Base-by-base conservation (phyloP, 2,797 vertebrate species). In the Acipenser ruthenus region DNA sequence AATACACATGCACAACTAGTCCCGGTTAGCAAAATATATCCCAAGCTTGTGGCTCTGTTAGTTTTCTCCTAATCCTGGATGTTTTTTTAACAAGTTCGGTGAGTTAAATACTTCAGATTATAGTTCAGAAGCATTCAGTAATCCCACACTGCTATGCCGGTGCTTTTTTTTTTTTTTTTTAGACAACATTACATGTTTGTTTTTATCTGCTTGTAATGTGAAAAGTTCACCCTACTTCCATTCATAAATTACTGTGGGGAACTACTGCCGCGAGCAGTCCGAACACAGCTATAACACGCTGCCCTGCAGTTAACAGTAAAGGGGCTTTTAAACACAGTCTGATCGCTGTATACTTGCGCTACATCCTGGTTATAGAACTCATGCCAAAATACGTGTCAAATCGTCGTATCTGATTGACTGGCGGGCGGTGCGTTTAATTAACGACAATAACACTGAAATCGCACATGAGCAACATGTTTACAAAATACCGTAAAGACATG, bases 381-480 rank as follows among this genome's bases (percentile, higher is more conserved):
- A 3, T 23, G 9, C 23, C 47, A 50, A 37, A 4, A 65, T 52
- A 53, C 9, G 50, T 15, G 50, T 52, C 69, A 65, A 71, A 59
- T 74, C 49, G 64, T 55, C 49, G 10, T 11, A 8, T 37, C 37
- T 23, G n/a, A 13, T 13, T 52, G 6, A 23, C 50, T 11, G 13
- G 7, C 23, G 10, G 8, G 12, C 23, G 37, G 7, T 6, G 8
- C 23, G 15, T 49, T 23, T 7, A 6, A 15, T 12, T 9, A 65
- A 60, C 12, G 70, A 73, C 74, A 74, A 74, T 69, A 71, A 59
- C 60, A 70, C 75, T 63, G 58, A 49, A 12, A 62, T n/a, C 55
- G 58, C 8, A 6, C 7, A 15, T 10, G 8, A n/a, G 47, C 8
- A 49, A n/a, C 50, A 48, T 12, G 10, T 6, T 49, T 11, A 3